Conservation (phyloP, 2,888 invertebrate species). For the Microctonus brassicae region DNA sequence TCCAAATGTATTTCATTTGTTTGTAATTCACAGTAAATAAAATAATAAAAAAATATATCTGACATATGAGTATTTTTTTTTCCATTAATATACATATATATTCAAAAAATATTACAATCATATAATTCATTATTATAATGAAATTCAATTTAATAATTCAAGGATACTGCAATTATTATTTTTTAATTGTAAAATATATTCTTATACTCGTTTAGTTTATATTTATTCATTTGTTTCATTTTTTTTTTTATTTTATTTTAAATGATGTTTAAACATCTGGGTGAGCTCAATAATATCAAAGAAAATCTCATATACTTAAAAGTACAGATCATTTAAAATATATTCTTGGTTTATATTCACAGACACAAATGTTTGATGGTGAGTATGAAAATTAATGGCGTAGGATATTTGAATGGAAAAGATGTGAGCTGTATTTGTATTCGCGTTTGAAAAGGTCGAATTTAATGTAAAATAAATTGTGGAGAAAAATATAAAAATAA, state of each 20-base stretch:
- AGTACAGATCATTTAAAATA: constrained; percentile 11
- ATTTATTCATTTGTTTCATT: not conserved
- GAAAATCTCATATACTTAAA: constrained; percentile 7
- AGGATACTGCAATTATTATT: too few relatives aligned
- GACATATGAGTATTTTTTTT: too few relatives aligned
- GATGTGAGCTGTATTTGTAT: constrained; percentile 9
- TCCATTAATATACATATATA: too few relatives aligned
- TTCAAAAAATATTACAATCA: too few relatives aligned
- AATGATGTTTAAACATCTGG: constrained; percentile 6
- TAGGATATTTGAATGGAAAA: not conserved
- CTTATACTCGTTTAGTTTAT: not conserved
- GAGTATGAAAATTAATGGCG: constrained; percentile 25
- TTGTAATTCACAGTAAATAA: too few relatives aligned
- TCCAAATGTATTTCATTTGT: too few relatives aligned
- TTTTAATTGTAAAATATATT: not conserved
- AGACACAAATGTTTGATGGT: not conserved
- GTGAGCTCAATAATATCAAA: constrained; percentile 14
- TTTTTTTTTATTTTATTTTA: not conserved
- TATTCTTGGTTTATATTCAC: not conserved
- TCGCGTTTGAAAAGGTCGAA: not conserved
- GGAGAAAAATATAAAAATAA: not conserved
- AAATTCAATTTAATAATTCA: too few relatives aligned
- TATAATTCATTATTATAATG: too few relatives aligned
- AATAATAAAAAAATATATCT: too few relatives aligned
- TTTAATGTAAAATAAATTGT: not conserved